These are phyloP conservation scores for Hetaerina americana DNA, from an alignment of 1,140 invertebrate genomes.

Conservation along the genomic window DNA sequence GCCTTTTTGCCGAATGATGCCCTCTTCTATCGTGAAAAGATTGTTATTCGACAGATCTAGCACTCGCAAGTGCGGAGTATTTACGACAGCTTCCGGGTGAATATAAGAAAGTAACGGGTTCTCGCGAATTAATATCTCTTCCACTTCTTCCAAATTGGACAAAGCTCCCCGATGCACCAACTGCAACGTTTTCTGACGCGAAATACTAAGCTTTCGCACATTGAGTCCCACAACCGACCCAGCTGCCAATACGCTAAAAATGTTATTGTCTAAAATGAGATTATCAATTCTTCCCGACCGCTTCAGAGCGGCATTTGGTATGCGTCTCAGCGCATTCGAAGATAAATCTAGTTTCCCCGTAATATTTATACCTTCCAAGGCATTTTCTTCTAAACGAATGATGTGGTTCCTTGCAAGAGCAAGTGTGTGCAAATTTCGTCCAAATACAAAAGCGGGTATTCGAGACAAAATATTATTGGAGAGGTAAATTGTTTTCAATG, in stretches of 20 bases:
- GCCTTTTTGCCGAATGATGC: background rate
- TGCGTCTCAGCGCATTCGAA: slow-evolving; percentile 8
- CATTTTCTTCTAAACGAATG: slow-evolving; percentile 13
- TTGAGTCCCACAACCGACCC: slow-evolving; percentile 6
- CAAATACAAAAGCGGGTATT: slow-evolving; percentile 4
- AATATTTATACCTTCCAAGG: slow-evolving; percentile 14
- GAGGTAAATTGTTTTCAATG: background rate
- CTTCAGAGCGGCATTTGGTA: slow-evolving; percentile 11
- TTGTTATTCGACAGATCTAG: slow-evolving; percentile 11
- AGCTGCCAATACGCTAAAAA: slow-evolving; percentile 4
- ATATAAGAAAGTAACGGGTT: slow-evolving; percentile 13
- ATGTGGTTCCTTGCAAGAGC: slow-evolving; percentile 12
- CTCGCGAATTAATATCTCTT: slow-evolving; percentile 9
- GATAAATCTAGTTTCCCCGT: slow-evolving; percentile 10
- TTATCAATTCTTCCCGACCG: slow-evolving; percentile 12
- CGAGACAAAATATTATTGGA: slow-evolving; percentile 5
- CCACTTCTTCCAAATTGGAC: slow-evolving; percentile 7
- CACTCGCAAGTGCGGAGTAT: slow-evolving; percentile 7
- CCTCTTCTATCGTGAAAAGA: slow-evolving; percentile 11
- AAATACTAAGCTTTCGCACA: slow-evolving; percentile 8
- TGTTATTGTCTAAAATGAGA: slow-evolving; percentile 26
- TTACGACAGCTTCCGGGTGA: slow-evolving; percentile 9
- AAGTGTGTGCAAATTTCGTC: background rate
- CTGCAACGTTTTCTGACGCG: slow-evolving; percentile 11
- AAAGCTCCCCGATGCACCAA: slow-evolving; percentile 11